phyloP scores from a whole-genome alignment of 2,113 vertebrate genomes.

The Tetrao urogallus region DNA sequence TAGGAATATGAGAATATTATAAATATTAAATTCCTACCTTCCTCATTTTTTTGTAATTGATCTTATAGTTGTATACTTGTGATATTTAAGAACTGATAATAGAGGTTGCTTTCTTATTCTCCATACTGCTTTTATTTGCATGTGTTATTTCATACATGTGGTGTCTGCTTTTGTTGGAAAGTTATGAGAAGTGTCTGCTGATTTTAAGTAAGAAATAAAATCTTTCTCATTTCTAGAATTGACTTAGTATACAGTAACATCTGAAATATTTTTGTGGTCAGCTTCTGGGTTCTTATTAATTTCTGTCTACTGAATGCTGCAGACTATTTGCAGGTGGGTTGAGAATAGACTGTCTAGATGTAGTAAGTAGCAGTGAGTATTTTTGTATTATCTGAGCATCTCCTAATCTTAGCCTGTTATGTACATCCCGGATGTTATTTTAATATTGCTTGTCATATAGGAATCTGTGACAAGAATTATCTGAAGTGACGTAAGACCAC shows the following conservation, averaged over 20 bases:
- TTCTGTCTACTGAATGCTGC: neutral
- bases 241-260: neutral
- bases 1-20: neutral
- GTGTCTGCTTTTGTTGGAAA: neutral
- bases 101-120: neutral
- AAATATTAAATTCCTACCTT: neutral
- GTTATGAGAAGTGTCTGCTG: neutral
- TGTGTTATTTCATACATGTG: accelerated
- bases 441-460: neutral
- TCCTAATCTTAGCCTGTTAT: neutral
- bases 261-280: neutral
- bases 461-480: neutral
- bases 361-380: neutral
- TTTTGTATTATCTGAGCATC: neutral
- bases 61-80: neutral
- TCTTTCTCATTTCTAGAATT: neutral
- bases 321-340: neutral
- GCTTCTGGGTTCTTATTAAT: neutral
- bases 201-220: neutral
- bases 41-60: neutral
- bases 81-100: neutral
- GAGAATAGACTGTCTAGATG: neutral
- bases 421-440: neutral
- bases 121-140: neutral
- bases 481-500: neutral